phyloP scores from a whole-genome alignment of 2,888 invertebrate species.

The Drosophila monieri region DNA sequence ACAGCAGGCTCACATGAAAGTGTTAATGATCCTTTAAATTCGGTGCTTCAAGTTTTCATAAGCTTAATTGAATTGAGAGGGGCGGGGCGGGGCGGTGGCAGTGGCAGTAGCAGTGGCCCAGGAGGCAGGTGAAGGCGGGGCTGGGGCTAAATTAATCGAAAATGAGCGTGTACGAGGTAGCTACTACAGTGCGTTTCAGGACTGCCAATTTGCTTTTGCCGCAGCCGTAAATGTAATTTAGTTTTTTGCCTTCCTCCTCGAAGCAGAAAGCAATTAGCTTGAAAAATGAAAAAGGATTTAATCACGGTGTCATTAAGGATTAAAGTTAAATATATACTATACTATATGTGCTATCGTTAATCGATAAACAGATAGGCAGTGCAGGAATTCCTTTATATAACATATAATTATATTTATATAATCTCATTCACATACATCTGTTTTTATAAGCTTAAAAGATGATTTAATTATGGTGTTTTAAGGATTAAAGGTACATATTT shows the following conservation, averaged over 20 bases:
- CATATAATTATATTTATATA: too few relatives aligned
- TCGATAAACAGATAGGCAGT: too few relatives aligned
- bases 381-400: too few relatives aligned
- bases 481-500: too few relatives aligned
- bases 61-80: constrained; percentile 63
- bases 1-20: constrained; percentile 41
- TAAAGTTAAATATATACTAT: neutral
- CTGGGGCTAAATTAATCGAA: constrained; percentile 48
- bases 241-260: neutral
- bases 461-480: too few relatives aligned
- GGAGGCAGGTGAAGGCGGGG: neutral
- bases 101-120: neutral
- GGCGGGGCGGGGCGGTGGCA: neutral
- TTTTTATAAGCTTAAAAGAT: too few relatives aligned
- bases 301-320: neutral
- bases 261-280: neutral
- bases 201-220: constrained; percentile 10
- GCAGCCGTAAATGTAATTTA: neutral
- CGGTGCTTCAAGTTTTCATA: constrained; percentile 59
- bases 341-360: neutral
- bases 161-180: constrained; percentile 50
- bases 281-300: neutral
- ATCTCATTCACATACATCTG: too few relatives aligned
- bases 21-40: constrained; percentile 66
- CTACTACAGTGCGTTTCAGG: constrained; percentile 36